A percentile compares a stretch with the other conserved stretches of the same genome.
Evolutionary conservation across 1,140 invertebrate genomes (phyloP).

Genomic region (Drosophila mojavensis): DNA sequence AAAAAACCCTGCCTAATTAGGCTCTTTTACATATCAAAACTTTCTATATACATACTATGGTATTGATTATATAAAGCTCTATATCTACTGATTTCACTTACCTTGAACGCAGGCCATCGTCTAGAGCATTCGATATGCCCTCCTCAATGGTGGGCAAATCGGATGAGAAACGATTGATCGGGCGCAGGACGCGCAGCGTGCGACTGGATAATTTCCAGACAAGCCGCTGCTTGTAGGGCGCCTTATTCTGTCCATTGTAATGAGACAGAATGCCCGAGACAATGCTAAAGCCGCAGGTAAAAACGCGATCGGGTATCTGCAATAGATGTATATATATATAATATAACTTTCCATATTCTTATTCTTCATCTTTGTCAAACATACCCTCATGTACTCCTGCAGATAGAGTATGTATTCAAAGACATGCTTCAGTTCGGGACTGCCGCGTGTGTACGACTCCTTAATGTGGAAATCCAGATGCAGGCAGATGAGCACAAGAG

Average conservation of each 20-base stretch:
- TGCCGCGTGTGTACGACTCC: slow-evolving; percentile 79
- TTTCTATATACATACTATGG: neutral
- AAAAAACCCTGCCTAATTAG: neutral
- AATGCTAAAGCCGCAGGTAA: slow-evolving; percentile 86
- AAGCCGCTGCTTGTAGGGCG: slow-evolving; percentile 89
- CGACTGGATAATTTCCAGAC: slow-evolving; percentile 89
- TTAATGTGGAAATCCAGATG: slow-evolving; percentile 86
- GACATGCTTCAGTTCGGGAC: slow-evolving; percentile 80
- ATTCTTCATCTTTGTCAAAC: neutral
- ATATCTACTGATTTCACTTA: slow-evolving; percentile 35
- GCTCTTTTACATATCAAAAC: neutral
- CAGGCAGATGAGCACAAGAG: slow-evolving; percentile 88
- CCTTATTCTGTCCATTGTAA: slow-evolving; percentile 89
- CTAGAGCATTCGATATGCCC: slow-evolving; percentile 79
- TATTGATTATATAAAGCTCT: neutral
- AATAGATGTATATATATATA: neutral
- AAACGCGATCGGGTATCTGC: slow-evolving; percentile 88
- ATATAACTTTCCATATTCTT: neutral
- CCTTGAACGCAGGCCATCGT: slow-evolving; percentile 82
- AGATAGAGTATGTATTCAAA: slow-evolving; percentile 83
- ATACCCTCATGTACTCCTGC: slow-evolving; percentile 80
- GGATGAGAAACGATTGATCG: slow-evolving; percentile 89
- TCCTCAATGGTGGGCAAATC: slow-evolving; percentile 90
- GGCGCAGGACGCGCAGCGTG: slow-evolving; percentile 88
- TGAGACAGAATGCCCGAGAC: slow-evolving; percentile 87